Evolutionary conservation across 2,888 invertebrate species (phyloP), one percentile per base, ranked within the genome.

Genomic region (Galerucella nymphaeae): DNA sequence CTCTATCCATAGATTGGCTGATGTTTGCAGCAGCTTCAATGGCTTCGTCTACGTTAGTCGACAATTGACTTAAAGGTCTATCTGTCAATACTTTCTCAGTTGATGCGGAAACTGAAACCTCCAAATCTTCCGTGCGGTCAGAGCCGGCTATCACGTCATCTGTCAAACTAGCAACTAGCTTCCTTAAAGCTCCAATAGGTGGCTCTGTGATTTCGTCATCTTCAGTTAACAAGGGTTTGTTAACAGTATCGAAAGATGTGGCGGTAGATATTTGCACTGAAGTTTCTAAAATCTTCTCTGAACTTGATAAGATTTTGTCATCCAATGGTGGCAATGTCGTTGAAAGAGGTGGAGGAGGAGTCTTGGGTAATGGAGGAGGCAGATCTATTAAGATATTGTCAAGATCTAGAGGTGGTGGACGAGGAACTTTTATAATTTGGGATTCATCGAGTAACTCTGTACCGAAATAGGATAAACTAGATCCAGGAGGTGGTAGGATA

Each of bases 361-460:
- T 70, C 11, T 42, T 45, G 14, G 70, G 73, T 57, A 70, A 69
- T 53, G 73, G 58, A 23, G 74, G 73, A 13, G 73, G 70, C 23
- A 65, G 63, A 57, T 58, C 57, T n/a, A 57, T 23, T 4, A 23
- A 64, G 57, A 45, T 50, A 42, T 72, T 45, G 3, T 73, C 73
- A n/a, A 77, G 75, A 53, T 78, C 80, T 57, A 78, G 70, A 2
- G 79, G 80, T 50, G 80, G 81, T 18, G 80, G 80, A 2, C 77
- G 81, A 9, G 79, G 80, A n/a, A 81, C 78, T 75, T 75, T 80
- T 6, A 77, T 53, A 45, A 80, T 79, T 30, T 81, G 77, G 3
- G 73, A 75, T 13, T 80, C 80, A 2, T 75, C 72, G 20, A 80
- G 66, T n/a, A 80, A 66, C 10, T 68, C 55, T 1, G 75, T 72